Evolutionary conservation across 2,888 invertebrate genomes (phyloP), one percentile per base, ranked within the genome.

Genomic region (Drosophila meridionalis): DNA sequence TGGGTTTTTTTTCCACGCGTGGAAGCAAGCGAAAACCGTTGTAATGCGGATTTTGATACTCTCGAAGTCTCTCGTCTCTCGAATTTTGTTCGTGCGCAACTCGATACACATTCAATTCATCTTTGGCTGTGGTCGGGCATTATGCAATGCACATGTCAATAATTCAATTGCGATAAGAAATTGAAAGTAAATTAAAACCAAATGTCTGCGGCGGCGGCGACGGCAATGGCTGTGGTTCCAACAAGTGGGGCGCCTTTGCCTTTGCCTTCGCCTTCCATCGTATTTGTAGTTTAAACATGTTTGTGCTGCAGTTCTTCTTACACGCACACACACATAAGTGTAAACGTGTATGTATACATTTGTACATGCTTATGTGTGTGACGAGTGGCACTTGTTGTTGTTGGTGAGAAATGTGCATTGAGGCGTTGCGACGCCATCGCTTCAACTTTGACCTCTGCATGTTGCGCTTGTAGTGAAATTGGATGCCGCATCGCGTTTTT

Each of bases 161-260:
- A 80, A 85, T 82, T 82, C 69, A 73, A 74, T 76, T 73, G 82
- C 87, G 85, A 85, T 85, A 90, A 90, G 89, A 78, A 89, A 90
- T 83, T 81, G 74, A 85, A 89, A 74, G 85, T 90, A 85, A 85
- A 90, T 90, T 89, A 87, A 85, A 85, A 85, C 85, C 90, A 74
- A 85, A 90, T 85, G 90, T 72, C 70, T 64, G 62, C 48, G 59
- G 59, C 36, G 52, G 20, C 20, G 62, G 60, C 42, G 32, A 32
- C 6, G 53, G 60, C 36, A 43, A 14, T 65, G 61, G n/a, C 43
- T 32, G 38, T 62, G 66, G 56, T 47, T 48, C 52, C 66, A 80
- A 69, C 89, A 85, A 85, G 65, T 85, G 87, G 87, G 75, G 83
- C 90, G 81, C 82, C 81, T 60, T 66, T 9, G 81, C 82, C 81